phyloP scores from a whole-genome alignment of 2,797 vertebrate genomes.

The Graptemys geographica region DNA sequence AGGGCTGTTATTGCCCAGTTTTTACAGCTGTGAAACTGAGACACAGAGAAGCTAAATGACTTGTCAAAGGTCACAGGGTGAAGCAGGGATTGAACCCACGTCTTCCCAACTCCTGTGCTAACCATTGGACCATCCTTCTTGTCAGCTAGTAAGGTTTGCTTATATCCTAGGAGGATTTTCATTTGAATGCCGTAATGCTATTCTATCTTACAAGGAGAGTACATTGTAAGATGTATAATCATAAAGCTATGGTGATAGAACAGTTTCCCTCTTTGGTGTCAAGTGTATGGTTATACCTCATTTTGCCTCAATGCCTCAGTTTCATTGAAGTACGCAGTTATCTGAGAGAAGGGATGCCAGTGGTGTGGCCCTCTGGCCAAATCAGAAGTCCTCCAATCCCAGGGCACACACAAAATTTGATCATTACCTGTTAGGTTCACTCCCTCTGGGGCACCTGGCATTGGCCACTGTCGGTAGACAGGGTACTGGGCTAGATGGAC shows the following conservation, averaged over 20 bases:
- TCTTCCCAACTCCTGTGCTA: neutral
- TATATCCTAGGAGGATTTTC: neutral
- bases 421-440: too few species aligned
- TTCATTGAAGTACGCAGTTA: neutral
- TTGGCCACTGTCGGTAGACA: too few species aligned
- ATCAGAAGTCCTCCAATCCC: neutral
- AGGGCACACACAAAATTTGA: neutral
- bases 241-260: neutral
- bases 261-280: neutral
- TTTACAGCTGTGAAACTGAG: neutral
- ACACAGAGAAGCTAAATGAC: neutral
- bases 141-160: neutral
- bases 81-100: neutral
- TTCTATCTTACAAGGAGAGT: neutral
- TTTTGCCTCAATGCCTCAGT: neutral
- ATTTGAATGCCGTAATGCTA: neutral
- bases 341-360: neutral
- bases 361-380: neutral
- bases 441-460: too few species aligned
- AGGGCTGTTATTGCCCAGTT: neutral
- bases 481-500: too few species aligned
- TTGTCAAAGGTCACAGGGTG: neutral
- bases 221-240: neutral
- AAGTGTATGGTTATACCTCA: fast-evolving
- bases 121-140: neutral